Evolutionary conservation across 2,797 vertebrate genomes (phyloP), one percentile per base, ranked within the genome.

Genomic region (Neoniphon sammara): DNA sequence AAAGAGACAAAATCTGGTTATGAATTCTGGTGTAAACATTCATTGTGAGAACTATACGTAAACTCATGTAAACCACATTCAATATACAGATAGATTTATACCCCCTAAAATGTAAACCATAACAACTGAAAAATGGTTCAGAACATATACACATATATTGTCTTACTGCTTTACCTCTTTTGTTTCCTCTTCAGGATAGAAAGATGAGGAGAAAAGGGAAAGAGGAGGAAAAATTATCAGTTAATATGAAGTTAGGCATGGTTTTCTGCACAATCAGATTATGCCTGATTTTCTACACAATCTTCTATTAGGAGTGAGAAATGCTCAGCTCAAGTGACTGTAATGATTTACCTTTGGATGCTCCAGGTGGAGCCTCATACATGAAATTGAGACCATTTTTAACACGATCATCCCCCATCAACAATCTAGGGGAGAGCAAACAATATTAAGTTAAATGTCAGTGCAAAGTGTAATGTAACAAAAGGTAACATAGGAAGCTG

Each of bases 331-430:
- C 0, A 58, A 39, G 12, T 21, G 14, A 34, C 21, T 49, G 49
- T 27, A 39, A 36, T 64, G 0, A 77, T 1, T 73, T 95, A 99
- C 98, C 98, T 95, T 98, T 99, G 66, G 97, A 97, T 85, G 95
- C 97, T 90, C 98, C 98, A 47, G 97, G 97, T 86, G 98, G 98
- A 78, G 98, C 98, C 81, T 99, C 98, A 55, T 99, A 99, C 98
- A 99, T 99, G 86, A 99, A 99, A 91, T 98, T 99, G 59, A 99
- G 96, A 60, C 98, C 98, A 93, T 98, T 98, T 91, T 99, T 99
- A 69, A 99, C 98, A 81, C 96, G 95, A 77, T 99, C 97, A 94
- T 99, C 98, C 53, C 98, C 98, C 96, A 99, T 97, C 87, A 99
- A 95, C 87, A 99, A 85, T 78, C 98, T 99, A 81, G 3, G 66